Evolutionary conservation across 2,113 vertebrate genomes (phyloP).

Genomic region (Antechinus stuartii): DNA sequence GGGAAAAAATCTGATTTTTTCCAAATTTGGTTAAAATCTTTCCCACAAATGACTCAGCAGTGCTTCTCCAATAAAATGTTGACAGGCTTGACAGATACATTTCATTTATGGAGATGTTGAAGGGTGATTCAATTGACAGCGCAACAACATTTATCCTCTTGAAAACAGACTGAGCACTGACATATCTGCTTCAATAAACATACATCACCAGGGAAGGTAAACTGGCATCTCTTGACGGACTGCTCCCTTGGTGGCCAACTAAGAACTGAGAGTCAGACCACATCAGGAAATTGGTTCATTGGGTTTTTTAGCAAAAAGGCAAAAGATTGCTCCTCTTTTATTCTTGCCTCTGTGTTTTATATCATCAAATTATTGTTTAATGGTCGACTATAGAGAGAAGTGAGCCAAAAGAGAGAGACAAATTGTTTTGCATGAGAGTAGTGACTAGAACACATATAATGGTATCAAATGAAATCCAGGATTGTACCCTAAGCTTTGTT

Average conservation of each 20-base stretch:
- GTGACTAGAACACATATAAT: neutral
- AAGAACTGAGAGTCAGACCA: neutral
- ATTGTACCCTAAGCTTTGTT: neutral
- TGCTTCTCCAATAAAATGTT: neutral
- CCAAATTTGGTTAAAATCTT: neutral
- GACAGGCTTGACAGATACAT: neutral
- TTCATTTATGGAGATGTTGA: neutral
- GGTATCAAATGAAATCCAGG: neutral
- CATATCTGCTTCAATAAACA: neutral
- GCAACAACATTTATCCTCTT: neutral
- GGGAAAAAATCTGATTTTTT: neutral
- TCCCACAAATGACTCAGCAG: neutral
- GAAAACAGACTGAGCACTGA: neutral
- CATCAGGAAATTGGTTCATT: neutral
- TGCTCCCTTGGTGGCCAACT: neutral
- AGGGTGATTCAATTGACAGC: neutral
- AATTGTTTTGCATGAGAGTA: neutral
- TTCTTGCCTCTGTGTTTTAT: neutral
- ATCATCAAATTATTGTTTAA: neutral
- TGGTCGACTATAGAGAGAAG: neutral
- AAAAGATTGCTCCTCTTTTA: neutral
- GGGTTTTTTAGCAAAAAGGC: neutral
- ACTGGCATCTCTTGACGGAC: neutral
- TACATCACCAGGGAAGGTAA: neutral
- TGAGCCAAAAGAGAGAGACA: neutral